Base-by-base conservation (phyloP, 37 sponge, comb jelly and placozoan genomes). In the Hexactinellida sp. region DNA sequence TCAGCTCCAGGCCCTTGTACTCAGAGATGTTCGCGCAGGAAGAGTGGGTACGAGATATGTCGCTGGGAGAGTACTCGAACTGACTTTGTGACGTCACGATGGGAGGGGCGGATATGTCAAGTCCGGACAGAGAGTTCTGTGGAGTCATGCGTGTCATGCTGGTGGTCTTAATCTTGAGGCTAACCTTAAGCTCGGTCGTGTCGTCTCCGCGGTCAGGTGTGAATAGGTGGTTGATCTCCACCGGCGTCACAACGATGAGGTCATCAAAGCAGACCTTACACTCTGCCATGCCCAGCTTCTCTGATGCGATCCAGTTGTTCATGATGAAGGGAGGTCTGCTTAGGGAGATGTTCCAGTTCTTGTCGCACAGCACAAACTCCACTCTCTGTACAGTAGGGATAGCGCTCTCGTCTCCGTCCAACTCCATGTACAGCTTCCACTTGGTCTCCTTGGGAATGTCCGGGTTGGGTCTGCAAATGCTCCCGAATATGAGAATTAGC, bases 381-480 rank as follows among this genome's bases (percentile, higher is more conserved):
- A 63, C 30, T n/a, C 19, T 21, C 76, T 63, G 76, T 63, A 63
- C 76, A 63, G 76, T 63, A n/a, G 76, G 76, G 13, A 63, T 63
- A 63, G 76, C 76, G 13, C 76, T 25, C 76, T 63, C 76, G 34
- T 63, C 76, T 23, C 76, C 76, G 13, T 63, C 76, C 34, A 63
- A n/a, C 34, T 63, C 76, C 34, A 63, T 3, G 76, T 63, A 63
- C 76, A 63, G 76, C 34, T 63, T 63, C 76, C 76, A 63, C 3
- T n/a, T 10, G 76, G 3, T 63, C 76, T 63, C 76, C 25, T 28
- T 23, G 13, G 76, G 76, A 32, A 63, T 63, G 34, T 63, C 76
- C 3, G 76, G 25, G 13, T 63, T 63, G 34, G 34, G 32, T 10
- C 76, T 10, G 34, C 76, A 63, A 21, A 63, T 63, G 13, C 30